Conservation (phyloP, 2,797 vertebrate species). For the Anolis apletophallus region DNA sequence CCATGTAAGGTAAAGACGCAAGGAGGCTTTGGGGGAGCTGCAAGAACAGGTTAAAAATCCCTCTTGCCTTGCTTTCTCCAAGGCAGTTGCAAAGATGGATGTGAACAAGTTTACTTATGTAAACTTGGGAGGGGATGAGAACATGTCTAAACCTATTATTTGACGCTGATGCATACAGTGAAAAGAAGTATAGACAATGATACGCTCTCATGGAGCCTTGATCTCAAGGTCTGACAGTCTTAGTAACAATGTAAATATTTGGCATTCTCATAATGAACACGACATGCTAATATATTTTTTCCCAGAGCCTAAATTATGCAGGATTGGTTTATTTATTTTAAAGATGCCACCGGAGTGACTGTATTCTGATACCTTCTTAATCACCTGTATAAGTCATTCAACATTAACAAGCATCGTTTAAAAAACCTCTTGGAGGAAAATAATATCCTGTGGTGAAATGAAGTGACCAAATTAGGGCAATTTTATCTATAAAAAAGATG, state of each 20-base stretch:
- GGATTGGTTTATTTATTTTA: conserved; percentile 28
- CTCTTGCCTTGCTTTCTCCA: conserved; percentile 28
- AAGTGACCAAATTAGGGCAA: not conserved
- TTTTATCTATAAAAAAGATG: not conserved
- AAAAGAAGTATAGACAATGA: conserved; percentile 28
- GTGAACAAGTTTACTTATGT: conserved; percentile 30
- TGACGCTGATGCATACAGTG: conserved; percentile 30
- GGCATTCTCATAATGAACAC: conserved; percentile 45
- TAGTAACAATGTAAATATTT: conserved; percentile 42
- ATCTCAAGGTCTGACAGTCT: conserved; percentile 37
- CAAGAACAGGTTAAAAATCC: conserved; percentile 41
- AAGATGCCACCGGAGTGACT: conserved; percentile 28
- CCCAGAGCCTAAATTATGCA: conserved; percentile 42
- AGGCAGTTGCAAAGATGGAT: conserved; percentile 53
- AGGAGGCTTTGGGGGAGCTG: no score
- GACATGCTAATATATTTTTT: not conserved
- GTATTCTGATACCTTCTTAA: not conserved
- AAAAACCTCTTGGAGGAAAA: conserved; percentile 27
- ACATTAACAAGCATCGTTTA: conserved; percentile 30
- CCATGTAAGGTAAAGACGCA: no score
- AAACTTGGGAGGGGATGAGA: conserved; percentile 41
- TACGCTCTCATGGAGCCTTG: conserved; percentile 22
- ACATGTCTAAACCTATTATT: conserved; percentile 51
- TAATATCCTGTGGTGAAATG: not conserved
- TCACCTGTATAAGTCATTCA: conserved; percentile 17